These are phyloP conservation scores for Saxidomus purpurata DNA, from an alignment of 1,140 invertebrate genomes.

Conservation along the genomic window DNA sequence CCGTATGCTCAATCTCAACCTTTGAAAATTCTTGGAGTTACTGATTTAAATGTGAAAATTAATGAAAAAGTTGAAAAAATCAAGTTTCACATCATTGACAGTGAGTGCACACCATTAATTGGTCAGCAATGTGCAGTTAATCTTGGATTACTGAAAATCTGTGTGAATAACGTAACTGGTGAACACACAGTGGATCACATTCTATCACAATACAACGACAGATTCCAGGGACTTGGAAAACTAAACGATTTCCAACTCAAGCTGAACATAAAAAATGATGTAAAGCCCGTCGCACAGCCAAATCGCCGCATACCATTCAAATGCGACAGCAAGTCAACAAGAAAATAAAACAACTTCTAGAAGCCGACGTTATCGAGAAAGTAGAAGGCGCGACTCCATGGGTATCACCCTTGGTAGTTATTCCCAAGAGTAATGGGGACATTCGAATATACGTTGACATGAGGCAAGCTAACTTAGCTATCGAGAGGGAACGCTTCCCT, in stretches of 20 bases:
- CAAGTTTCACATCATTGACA: constrained; percentile 4
- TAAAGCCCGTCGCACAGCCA: not conserved
- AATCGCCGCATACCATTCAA: constrained; percentile 23
- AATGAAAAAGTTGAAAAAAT: not conserved
- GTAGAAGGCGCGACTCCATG: not conserved
- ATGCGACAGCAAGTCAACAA: constrained; percentile 14
- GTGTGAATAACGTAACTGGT: too few relatives aligned
- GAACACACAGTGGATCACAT: too few relatives aligned
- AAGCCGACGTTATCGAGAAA: constrained; percentile 20
- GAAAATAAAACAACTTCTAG: not conserved
- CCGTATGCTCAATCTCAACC: too few relatives aligned
- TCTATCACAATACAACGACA: not conserved
- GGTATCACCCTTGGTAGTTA: constrained; percentile 1
- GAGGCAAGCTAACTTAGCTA: constrained; percentile 66
- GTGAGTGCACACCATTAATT: constrained; percentile 1
- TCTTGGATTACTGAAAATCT: too few relatives aligned
- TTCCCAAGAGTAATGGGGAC: constrained; percentile 42
- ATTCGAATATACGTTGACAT: constrained; percentile 73
- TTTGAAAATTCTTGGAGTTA: not conserved
- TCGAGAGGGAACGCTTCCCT: constrained; percentile 64
- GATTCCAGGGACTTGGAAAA: constrained; percentile 1
- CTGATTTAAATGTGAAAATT: not conserved
- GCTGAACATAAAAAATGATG: not conserved
- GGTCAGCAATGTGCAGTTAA: not conserved
- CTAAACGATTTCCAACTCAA: not conserved